Conservation (phyloP, 2,113 vertebrate genomes). For the Platichthys flesus region DNA sequence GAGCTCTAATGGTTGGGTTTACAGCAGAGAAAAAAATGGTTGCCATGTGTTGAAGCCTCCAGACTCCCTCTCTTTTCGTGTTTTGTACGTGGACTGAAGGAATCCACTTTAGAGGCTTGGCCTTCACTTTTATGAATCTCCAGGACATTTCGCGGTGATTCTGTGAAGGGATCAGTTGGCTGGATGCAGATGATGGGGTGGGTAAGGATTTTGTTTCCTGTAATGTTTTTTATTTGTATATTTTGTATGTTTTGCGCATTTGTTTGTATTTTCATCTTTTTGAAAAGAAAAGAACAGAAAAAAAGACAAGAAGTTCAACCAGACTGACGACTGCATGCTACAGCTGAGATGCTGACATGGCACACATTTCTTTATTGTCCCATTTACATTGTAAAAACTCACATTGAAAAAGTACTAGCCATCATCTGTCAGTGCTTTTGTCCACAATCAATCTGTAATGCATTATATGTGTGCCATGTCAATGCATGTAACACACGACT, state of each 20-base stretch:
- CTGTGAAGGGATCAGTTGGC: too few relatives aligned
- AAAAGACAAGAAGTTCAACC: slow-evolving; percentile 6
- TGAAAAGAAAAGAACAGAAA: not conserved
- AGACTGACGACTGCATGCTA: not conserved
- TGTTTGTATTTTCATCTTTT: not conserved
- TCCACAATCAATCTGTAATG: slow-evolving; percentile 36
- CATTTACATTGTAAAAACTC: slow-evolving; percentile 48
- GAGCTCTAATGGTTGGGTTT: too few relatives aligned
- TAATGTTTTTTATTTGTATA: not conserved
- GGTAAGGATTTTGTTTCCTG: too few relatives aligned
- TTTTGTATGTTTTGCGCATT: not conserved
- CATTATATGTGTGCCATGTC: slow-evolving; percentile 23
- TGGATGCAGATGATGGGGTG: too few relatives aligned
- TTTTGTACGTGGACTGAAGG: too few relatives aligned
- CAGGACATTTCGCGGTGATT: too few relatives aligned
- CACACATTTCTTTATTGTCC: slow-evolving; percentile 60
- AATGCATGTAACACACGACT: slow-evolving; percentile 32
- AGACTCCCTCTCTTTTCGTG: too few relatives aligned
- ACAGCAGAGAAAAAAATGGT: too few relatives aligned
- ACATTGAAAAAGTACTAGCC: slow-evolving; percentile 26
- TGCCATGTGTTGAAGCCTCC: too few relatives aligned
- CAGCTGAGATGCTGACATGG: slow-evolving; percentile 36
- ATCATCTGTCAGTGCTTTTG: slow-evolving; percentile 40
- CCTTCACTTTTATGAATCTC: too few relatives aligned
- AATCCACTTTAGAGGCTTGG: too few relatives aligned